These are phyloP conservation scores for Phania funesta DNA, from an alignment of 2,888 invertebrate species.

Conservation along the genomic window DNA sequence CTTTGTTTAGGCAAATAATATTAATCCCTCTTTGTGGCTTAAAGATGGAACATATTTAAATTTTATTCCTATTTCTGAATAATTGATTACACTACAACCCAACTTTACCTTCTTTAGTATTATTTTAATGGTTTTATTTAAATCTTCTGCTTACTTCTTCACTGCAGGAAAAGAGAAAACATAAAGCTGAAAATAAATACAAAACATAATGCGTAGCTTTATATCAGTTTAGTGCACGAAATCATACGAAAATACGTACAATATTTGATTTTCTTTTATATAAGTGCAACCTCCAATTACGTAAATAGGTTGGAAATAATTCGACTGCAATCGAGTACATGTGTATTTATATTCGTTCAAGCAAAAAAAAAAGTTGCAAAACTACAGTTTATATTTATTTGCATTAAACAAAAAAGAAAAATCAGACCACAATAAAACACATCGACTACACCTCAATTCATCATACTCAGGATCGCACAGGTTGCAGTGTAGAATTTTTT, in stretches of 20 bases:
- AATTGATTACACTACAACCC: not conserved
- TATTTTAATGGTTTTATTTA: not conserved
- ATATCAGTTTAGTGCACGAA: too few relatives aligned
- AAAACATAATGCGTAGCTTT: too few relatives aligned
- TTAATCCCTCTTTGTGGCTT: not conserved
- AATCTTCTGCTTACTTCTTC: too few relatives aligned
- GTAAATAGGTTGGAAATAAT: slow-evolving; percentile 64
- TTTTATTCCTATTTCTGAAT: not conserved
- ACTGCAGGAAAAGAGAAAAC: not conserved
- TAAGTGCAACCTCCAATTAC: slow-evolving; percentile 47
- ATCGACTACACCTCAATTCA: slow-evolving; percentile 32
- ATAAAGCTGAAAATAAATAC: too few relatives aligned
- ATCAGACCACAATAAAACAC: slow-evolving; percentile 6
- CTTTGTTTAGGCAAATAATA: not conserved
- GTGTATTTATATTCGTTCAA: not conserved
- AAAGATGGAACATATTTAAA: not conserved
- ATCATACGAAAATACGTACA: not conserved
- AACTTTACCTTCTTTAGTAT: slow-evolving; percentile 5
- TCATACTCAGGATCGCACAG: slow-evolving; percentile 1
- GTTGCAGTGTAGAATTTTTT: not conserved
- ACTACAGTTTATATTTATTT: not conserved
- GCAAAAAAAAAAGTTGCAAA: not conserved
- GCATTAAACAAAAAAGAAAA: not conserved
- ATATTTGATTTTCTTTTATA: not conserved
- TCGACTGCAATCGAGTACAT: slow-evolving; percentile 27